Base-by-base conservation (phyloP, 2,888 invertebrate genomes). In the Aporophyla lueneburgensis region DNA sequence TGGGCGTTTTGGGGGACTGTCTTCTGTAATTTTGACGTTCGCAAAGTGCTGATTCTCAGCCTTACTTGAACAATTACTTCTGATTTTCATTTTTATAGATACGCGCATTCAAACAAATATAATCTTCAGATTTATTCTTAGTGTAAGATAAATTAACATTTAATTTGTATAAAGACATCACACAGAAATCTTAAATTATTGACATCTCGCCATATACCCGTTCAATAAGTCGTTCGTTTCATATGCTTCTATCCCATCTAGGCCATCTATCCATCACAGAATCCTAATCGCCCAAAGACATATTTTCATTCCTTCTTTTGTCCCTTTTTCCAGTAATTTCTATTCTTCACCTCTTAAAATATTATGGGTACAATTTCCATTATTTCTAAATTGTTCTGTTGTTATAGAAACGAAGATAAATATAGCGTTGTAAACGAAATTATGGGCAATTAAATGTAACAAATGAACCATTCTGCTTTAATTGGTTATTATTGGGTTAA, bases 391-490 rank as follows among this genome's bases (percentile, higher is more conserved):
- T 46, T 53, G 2, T 46, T 49, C 21, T 76, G 69, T 72, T 81
- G 2, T 70, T 59, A 21, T 4, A 56, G 46, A 70, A 75, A 67
- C 59, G 33, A 65, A 61, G 27, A 73, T 74, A 51, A 74, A 75
- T 71, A 56, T 40, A 56, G n/a, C 12, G 46, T 63, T 72, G 62
- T 68, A 56, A 67, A 76, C n/a, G 6, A 80, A 80, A 85, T 76
- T 75, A 67, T 70, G n/a, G 59, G 49, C 78, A 77, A 83, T 85
- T 78, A 84, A 82, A 77, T 63, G 63, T 68, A 80, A 84, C 81
- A 81, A 87, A 85, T 82, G 80, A 81, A 79, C 80, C 84, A 69
- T 76, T 82, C 75, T 68, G 66, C 65, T 76, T 77, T 86, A 78
- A 85, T 87, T 85, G 81, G 53, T 51, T 71, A 67, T 62, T 56